Evolutionary conservation across 2,888 invertebrate species (phyloP).

Genomic region (Ichneumoninae sp.): DNA sequence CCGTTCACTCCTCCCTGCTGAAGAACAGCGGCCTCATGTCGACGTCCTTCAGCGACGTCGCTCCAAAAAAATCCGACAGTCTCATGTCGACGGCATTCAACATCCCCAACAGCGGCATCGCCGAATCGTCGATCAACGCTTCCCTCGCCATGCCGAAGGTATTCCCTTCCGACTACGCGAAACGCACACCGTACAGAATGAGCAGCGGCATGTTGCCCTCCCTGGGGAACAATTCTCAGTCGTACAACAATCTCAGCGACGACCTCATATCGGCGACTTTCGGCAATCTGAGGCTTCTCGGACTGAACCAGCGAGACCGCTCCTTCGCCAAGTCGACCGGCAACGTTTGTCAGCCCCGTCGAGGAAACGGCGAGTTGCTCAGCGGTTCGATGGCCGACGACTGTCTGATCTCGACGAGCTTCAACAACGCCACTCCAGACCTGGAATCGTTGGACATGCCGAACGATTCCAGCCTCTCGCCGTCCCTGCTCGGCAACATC

Average conservation of each 20-base stretch:
- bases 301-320: conserved; percentile 52
- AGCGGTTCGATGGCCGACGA: conserved; percentile 63
- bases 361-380: conserved; percentile 30
- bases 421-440: conserved; percentile 73
- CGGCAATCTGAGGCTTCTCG: conserved; percentile 56
- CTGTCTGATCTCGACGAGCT: conserved; percentile 74
- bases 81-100: conserved; percentile 79
- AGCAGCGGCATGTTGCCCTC: conserved; percentile 38
- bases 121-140: conserved; percentile 42
- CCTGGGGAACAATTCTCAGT: conserved; percentile 50
- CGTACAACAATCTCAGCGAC: conserved; percentile 61
- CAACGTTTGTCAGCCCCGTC: conserved; percentile 40
- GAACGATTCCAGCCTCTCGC: conserved; percentile 62
- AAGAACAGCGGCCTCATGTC: conserved; percentile 71
- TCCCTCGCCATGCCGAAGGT: conserved; percentile 41
- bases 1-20: conserved; percentile 71
- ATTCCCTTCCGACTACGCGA: conserved; percentile 35
- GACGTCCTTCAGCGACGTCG: conserved; percentile 71
- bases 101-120: conserved; percentile 47
- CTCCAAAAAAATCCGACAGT: conserved; percentile 72
- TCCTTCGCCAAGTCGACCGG: conserved; percentile 58
- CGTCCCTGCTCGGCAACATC: conserved; percentile 70
- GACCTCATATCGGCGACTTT: conserved; percentile 62
- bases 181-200: conserved; percentile 45
- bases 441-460: conserved; percentile 71